These are phyloP conservation scores for Galeopsomyia nigrocyanea DNA, from an alignment of 2,888 invertebrate species.

Conservation along the genomic window DNA sequence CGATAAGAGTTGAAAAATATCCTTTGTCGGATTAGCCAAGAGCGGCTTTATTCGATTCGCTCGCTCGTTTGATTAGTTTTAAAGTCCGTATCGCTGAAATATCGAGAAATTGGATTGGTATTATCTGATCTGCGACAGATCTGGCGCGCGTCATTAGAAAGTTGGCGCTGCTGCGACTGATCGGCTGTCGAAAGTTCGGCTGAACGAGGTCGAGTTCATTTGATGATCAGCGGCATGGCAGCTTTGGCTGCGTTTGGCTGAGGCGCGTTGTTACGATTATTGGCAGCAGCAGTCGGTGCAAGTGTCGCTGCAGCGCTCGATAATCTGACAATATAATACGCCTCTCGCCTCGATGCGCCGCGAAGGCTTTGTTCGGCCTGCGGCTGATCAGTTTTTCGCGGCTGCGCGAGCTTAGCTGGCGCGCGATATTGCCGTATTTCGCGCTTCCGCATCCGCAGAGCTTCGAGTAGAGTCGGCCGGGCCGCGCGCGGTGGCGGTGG, in stretches of 20 bases:
- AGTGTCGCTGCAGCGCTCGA: conserved; percentile 50
- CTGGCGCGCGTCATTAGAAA: too few relatives aligned
- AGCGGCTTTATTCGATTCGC: background rate
- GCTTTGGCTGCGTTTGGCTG: conserved; percentile 62
- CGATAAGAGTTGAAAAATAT: conserved; percentile 8
- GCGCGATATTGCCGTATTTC: conserved; percentile 20
- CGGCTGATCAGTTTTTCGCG: conserved; percentile 28
- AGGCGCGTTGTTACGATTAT: conserved; percentile 56
- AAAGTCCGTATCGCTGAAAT: too few relatives aligned
- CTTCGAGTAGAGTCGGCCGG: conserved; percentile 44
- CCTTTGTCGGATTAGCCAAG: conserved; percentile 16
- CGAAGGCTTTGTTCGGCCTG: conserved; percentile 41
- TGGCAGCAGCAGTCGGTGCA: conserved; percentile 54
- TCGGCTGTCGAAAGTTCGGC: conserved; percentile 50
- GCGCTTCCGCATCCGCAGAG: conserved; percentile 4
- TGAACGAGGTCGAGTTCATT: conserved; percentile 55
- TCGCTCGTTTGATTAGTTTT: too few relatives aligned
- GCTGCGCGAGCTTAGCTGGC: conserved; percentile 9
- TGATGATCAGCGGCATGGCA: conserved; percentile 61
- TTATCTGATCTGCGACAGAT: too few relatives aligned
- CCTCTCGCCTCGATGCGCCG: conserved; percentile 52
- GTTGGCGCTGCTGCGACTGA: too few relatives aligned
- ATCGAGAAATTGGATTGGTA: too few relatives aligned
- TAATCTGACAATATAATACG: conserved; percentile 66
- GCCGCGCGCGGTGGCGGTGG: conserved; percentile 35